Percentiles rank a stretch among this genome's conserved stretches.
phyloP scores from a whole-genome alignment of 2,113 vertebrate species.

The Ailuropoda melanoleuca region DNA sequence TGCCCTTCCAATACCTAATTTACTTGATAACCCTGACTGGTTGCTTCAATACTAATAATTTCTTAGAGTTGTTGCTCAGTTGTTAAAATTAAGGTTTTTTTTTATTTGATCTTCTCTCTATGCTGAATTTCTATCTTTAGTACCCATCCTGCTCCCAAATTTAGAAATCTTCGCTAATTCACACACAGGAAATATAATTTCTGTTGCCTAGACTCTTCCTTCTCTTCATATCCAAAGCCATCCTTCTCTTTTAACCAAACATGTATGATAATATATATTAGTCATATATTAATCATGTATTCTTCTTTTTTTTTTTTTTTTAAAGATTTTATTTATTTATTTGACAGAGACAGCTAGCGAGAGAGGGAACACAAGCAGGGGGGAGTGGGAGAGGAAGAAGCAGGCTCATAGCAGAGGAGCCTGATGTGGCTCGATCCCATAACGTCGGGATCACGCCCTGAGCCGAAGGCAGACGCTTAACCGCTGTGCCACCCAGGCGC shows the following conservation, averaged over 20 bases:
- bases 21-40: fast-evolving
- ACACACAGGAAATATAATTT: not conserved
- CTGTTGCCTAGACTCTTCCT: not conserved
- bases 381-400: no score
- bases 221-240: not conserved
- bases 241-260: not conserved
- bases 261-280: not conserved
- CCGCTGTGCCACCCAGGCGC: no score
- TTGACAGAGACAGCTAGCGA: no score
- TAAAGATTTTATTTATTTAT: no score
- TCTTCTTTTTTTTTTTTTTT: no score
- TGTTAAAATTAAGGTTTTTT: not conserved
- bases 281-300: not conserved
- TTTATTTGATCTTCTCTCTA: fast-evolving
- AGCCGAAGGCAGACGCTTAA: no score
- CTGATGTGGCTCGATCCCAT: no score
- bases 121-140: not conserved
- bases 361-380: no score
- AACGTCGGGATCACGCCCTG: no score
- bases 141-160: not conserved
- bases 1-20: not conserved
- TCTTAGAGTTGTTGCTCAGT: not conserved
- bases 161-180: not conserved
- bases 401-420: no score
- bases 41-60: not conserved